Conservation (phyloP, 2,888 invertebrate genomes). For the Lochmaea crataegi region DNA sequence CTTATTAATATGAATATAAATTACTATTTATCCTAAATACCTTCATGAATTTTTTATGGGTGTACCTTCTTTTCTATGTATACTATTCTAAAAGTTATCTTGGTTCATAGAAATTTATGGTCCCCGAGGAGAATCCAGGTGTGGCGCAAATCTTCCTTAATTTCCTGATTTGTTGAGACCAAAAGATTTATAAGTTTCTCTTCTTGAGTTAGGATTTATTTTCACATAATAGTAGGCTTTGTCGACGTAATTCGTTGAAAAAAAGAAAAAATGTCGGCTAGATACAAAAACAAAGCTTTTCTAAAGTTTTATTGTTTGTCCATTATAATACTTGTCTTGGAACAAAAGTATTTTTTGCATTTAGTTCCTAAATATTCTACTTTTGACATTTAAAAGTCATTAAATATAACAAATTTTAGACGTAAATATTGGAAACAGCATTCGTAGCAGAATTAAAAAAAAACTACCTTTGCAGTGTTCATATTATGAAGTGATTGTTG, state of each 20-base stretch:
- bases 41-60: neutral
- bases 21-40: neutral
- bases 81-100: slow-evolving; percentile 15
- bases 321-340: too few relatives aligned
- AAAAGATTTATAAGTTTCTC: slow-evolving; percentile 43
- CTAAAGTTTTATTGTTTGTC: neutral
- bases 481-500: too few relatives aligned
- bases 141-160: slow-evolving; percentile 44
- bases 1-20: neutral
- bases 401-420: too few relatives aligned
- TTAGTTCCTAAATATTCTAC: too few relatives aligned
- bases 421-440: too few relatives aligned
- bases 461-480: too few relatives aligned
- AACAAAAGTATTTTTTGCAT: too few relatives aligned
- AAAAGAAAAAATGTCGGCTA: neutral
- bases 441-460: too few relatives aligned
- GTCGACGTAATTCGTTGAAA: neutral
- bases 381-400: too few relatives aligned
- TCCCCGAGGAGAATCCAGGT: slow-evolving; percentile 42
- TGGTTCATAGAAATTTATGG: slow-evolving; percentile 39
- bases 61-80: neutral
- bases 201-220: slow-evolving; percentile 38
- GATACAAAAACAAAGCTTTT: neutral
- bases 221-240: slow-evolving; percentile 39
- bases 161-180: slow-evolving; percentile 44